Evolutionary conservation across 2,888 invertebrate species (phyloP), one percentile per base, ranked within the genome.

Genomic region (Pteria penguin): DNA sequence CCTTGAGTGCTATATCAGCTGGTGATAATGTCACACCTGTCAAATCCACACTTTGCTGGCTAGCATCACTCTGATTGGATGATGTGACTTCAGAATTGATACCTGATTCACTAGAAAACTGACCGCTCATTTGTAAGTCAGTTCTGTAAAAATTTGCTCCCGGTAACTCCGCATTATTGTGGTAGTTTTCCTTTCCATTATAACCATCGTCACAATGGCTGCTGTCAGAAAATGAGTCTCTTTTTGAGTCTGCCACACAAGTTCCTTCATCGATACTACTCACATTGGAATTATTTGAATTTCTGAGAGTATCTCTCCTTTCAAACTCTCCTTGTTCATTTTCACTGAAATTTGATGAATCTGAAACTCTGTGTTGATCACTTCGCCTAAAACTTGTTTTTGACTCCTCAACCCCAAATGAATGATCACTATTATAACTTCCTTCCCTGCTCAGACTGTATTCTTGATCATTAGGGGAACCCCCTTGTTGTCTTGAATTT

Each of bases 1-100:
- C 86, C 66, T 86, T 87, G 61, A 84, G 76, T 5, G 89, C 88
- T 62, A 90, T 82, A 65, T 88, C 87, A 54, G 85, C 78, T 52
- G 86, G 88, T 74, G 86, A 82, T 65, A 82, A 78, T 26, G 68
- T 61, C 62, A 78, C 78, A 14, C 63, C 78, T 60, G 67, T 70
- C 27, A 81, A 75, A 60, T 78, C 67, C 57, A 80, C 75, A 74
- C 84, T 84, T 36, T 83, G 84, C n/a, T 85, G 84, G 26, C 83
- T 83, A 2, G 78, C 79, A 65, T 83, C 85, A 78, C 85, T 85
- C n/a, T 82, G 82, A 76, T 83, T 85, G 27, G 84, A 84, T 11
- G 84, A 85, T 27, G 85, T 83, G 4, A 82, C 78, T 70, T 85
- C 85, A 0, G 85, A 85, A 24, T 83, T 79, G 55, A 85, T 83